phyloP scores from a whole-genome alignment of 2,113 vertebrate genomes.

The Cyanoderma ruficeps region DNA sequence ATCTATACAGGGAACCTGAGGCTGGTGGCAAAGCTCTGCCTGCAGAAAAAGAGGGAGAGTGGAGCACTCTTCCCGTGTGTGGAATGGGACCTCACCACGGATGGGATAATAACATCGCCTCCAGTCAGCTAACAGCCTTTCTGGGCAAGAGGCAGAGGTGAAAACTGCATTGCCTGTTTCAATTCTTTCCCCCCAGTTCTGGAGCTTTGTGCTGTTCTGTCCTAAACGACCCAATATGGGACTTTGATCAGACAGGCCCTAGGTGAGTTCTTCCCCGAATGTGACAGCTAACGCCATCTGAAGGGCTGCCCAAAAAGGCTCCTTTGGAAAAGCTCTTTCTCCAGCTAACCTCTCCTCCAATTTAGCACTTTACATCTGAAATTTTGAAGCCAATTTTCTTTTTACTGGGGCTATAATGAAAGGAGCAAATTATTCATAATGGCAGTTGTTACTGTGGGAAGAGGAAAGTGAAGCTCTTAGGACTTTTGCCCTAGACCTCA shows the following conservation, averaged over 20 bases:
- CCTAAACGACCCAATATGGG: background rate
- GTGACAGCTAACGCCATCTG: background rate
- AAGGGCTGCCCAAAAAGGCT: background rate
- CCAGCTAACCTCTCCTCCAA: conserved; percentile 6
- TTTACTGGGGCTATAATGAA: conserved; percentile 20
- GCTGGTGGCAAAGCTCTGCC: background rate
- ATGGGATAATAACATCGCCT: background rate
- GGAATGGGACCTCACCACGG: background rate
- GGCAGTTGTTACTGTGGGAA: background rate
- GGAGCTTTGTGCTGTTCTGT: background rate
- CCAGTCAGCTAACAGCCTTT: background rate
- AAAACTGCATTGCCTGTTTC: background rate
- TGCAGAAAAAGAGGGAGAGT: background rate
- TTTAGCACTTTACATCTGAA: conserved; percentile 26
- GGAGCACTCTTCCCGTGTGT: background rate
- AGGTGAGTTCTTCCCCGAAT: background rate
- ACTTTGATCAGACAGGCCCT: background rate
- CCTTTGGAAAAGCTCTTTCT: conserved; percentile 19
- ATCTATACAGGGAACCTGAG: background rate
- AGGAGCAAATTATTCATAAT: conserved; percentile 37
- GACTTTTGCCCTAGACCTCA: background rate
- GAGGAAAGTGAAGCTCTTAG: background rate
- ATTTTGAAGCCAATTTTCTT: conserved; percentile 30
- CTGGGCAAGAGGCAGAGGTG: background rate
- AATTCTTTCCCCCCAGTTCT: background rate